Evolutionary conservation across 2,888 invertebrate species (phyloP).

Genomic region (Lasioglossum pauxillum): DNA sequence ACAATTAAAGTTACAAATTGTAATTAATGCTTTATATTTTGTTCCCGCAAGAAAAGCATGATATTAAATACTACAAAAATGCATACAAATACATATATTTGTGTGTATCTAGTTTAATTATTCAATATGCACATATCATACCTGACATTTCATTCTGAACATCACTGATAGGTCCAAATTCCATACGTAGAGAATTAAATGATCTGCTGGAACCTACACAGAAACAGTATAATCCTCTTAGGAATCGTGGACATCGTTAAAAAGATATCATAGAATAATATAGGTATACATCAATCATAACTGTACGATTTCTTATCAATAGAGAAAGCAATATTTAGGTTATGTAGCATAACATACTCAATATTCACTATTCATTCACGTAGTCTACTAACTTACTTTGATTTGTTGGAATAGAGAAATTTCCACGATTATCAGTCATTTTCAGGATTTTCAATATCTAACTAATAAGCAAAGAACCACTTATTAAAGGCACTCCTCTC

Average conservation of each 20-base stretch:
- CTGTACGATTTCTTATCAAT: slow-evolving; percentile 11
- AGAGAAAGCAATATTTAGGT: slow-evolving; percentile 50
- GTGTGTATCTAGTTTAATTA: not conserved
- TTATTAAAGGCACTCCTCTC: slow-evolving; percentile 75
- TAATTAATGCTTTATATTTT: not conserved
- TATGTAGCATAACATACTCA: slow-evolving; percentile 47
- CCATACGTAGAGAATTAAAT: slow-evolving; percentile 81
- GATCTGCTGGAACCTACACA: slow-evolving; percentile 78
- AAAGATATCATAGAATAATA: not conserved
- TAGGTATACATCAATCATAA: not conserved
- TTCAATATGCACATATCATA: slow-evolving; percentile 54
- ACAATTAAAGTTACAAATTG: not conserved
- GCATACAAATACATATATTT: not conserved
- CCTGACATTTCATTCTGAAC: slow-evolving; percentile 83
- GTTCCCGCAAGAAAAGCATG: not conserved
- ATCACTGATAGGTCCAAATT: slow-evolving; percentile 82
- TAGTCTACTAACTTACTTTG: slow-evolving; percentile 74
- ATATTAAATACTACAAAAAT: not conserved
- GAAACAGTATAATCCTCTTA: slow-evolving; percentile 29
- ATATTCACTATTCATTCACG: not conserved
- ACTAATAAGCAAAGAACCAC: slow-evolving; percentile 61
- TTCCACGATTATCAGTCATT: slow-evolving; percentile 91
- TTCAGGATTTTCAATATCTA: slow-evolving; percentile 72
- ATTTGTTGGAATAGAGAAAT: slow-evolving; percentile 88
- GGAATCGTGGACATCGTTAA: not conserved